A percentile compares a stretch with the other conserved stretches of the same genome.
These are phyloP conservation scores for Tychaedon coryphoeus DNA, from an alignment of 2,113 vertebrate genomes.

Conservation along the genomic window DNA sequence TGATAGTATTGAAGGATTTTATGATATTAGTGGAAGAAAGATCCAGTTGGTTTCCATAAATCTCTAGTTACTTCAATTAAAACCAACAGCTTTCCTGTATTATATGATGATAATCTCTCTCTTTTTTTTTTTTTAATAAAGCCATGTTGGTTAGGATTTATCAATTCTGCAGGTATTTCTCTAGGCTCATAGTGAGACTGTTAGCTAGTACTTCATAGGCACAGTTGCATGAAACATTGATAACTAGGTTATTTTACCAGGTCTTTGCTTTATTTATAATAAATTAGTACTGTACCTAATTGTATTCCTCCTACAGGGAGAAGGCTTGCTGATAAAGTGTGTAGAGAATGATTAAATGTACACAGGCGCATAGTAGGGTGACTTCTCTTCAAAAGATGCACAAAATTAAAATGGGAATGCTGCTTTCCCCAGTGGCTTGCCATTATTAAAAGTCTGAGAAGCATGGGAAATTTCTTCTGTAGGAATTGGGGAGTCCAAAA, in stretches of 20 bases:
- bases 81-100: constrained; percentile 36
- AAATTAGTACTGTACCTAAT: constrained; percentile 70
- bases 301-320: constrained; percentile 68
- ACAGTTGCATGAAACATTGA: constrained; percentile 51
- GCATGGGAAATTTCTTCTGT: constrained; percentile 72
- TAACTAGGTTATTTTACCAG: constrained; percentile 67
- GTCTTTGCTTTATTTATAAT: constrained; percentile 70
- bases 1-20: constrained; percentile 31
- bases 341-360: constrained; percentile 66
- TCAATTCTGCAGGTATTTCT: constrained; percentile 45
- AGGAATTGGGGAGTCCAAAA: constrained; percentile 55
- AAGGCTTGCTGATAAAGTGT: constrained; percentile 63
- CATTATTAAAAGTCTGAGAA: constrained; percentile 75
- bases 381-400: constrained; percentile 67
- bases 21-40: constrained; percentile 1
- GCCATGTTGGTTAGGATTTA: constrained; percentile 15
- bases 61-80: constrained; percentile 43
- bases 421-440: constrained; percentile 61
- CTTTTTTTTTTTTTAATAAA: constrained; percentile 17
- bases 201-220: constrained; percentile 49
- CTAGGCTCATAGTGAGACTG: constrained; percentile 24
- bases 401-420: constrained; percentile 74
- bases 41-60: constrained; percentile 24
- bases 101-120: not conserved
- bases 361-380: constrained; percentile 46